These are phyloP conservation scores for Cheilosia scutellata DNA, from an alignment of 2,888 invertebrate genomes.

Conservation along the genomic window DNA sequence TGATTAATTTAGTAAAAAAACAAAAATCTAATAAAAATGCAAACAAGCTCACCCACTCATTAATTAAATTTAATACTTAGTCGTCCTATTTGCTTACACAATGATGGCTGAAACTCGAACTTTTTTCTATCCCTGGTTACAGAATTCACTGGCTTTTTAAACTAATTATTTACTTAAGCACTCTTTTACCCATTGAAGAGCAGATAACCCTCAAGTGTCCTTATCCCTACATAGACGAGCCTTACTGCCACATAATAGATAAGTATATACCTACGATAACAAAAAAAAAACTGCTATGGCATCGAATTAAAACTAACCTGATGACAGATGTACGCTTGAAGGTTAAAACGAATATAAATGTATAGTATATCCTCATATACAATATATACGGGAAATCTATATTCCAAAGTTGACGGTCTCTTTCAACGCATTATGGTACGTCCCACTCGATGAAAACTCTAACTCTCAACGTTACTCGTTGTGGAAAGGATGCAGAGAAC, in stretches of 20 bases:
- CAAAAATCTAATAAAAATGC: background rate
- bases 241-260: background rate
- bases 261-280: too few species aligned
- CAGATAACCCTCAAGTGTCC: constrained; percentile 14
- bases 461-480: constrained; percentile 47
- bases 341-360: too few species aligned
- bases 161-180: constrained; percentile 14
- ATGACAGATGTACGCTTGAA: too few species aligned
- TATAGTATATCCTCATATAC: too few species aligned
- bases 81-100: background rate
- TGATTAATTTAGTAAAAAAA: background rate
- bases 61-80: constrained; percentile 40
- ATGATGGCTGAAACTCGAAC: too few species aligned
- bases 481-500: constrained; percentile 17
- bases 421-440: constrained; percentile 16
- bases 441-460: constrained; percentile 34
- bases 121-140: constrained; percentile 9
- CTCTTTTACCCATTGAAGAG: background rate
- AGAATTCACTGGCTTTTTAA: constrained; percentile 31
- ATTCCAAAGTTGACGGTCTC: constrained; percentile 2
- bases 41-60: background rate
- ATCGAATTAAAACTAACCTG: too few species aligned
- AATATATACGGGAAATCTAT: constrained; percentile 12
- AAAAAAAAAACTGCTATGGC: too few species aligned
- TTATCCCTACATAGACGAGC: constrained; percentile 7